Evolutionary conservation across 1,140 invertebrate species (phyloP), one percentile per base, ranked within the genome.

Genomic region (Lepidostoma basale): DNA sequence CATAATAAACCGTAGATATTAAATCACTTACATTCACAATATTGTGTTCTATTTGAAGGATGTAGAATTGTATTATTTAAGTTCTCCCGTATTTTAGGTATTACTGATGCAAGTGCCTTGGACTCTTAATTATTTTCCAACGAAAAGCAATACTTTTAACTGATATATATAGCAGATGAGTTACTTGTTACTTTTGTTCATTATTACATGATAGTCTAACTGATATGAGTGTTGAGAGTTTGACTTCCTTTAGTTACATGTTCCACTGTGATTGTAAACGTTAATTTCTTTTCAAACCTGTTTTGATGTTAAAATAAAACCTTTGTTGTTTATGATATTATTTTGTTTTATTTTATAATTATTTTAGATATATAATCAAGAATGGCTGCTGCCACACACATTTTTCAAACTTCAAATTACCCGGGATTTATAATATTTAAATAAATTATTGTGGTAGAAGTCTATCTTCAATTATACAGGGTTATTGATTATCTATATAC

Each of bases 251-350:
- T 26, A 54, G 23, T 54, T 14, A 28, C n/a, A 16, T 54, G 49
- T 54, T 54, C n/a, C 49, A 14, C 49, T 54, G 49, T 54, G 49
- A 54, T 54, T 54, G 49, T 54, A 54, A 28, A 54, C n/a, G 25
- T 54, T 54, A 54, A 28, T 54, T 54, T 54, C 23, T 54, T 54
- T 54, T 54, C 49, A 54, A n/a, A 54, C 49, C 26, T 54, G 49
- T 54, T 54, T 54, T 54, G 25, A 28, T 54, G 26, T 36, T 36
- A 28, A 28, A 54, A 54, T 54, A 54, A 54, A 54, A 54, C 49
- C 25, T 28, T 54, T 54, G 49, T 54, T 54, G 49, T 54, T n/a
- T n/a, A n/a, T n/a, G n/a, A n/a, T n/a, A n/a, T n/a, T 54, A 54
- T n/a, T 12, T 54, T 18, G 26, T n/a, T 54, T 14, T 28, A 54